Evolutionary conservation across 2,113 vertebrate species (phyloP).

Genomic region (Physeter macrocephalus): DNA sequence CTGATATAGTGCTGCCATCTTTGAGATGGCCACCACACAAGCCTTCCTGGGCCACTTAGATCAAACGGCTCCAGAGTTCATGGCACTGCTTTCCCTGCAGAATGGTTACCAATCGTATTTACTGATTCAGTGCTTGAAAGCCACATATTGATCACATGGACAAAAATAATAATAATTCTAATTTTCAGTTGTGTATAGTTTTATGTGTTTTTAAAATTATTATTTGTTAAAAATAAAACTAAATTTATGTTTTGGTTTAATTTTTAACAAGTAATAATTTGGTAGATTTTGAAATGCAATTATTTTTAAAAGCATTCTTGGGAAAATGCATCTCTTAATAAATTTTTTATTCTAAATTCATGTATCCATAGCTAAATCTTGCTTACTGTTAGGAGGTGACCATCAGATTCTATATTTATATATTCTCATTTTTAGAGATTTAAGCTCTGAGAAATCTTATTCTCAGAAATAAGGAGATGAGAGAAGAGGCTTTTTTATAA

Average conservation of each 20-base stretch:
- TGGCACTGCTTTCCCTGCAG: background rate
- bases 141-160: background rate
- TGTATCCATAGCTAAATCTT: background rate
- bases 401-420: background rate
- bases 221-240: background rate
- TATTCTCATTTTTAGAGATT: background rate
- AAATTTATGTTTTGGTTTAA: background rate
- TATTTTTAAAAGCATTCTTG: background rate
- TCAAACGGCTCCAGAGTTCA: no score
- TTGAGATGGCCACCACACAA: no score
- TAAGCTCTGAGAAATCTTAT: background rate
- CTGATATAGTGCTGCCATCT: rapidly evolving
- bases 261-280: background rate
- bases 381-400: background rate
- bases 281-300: background rate
- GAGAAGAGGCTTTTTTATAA: background rate
- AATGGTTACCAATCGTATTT: background rate
- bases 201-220: background rate
- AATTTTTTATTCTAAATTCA: background rate
- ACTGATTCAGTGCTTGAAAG: background rate
- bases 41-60: background rate
- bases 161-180: background rate
- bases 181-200: background rate
- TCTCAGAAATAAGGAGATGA: background rate
- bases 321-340: background rate